Evolutionary conservation across 2,797 vertebrate genomes (phyloP).

Genomic region (Darevskia mixta): DNA sequence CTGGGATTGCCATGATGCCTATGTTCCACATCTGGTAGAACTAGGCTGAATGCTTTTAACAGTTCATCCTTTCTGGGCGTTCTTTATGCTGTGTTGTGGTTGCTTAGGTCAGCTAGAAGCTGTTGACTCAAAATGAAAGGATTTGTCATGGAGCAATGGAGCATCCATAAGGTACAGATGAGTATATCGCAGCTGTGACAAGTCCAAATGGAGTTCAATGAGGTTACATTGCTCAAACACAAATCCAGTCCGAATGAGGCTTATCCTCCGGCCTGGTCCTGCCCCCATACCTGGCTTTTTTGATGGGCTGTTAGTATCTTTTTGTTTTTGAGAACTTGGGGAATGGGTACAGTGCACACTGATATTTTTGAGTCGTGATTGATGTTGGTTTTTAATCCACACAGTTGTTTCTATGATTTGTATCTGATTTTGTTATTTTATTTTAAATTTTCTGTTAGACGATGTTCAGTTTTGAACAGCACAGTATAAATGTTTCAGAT

Average conservation of each 20-base stretch:
- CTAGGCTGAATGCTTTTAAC: background rate
- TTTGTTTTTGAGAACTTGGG: no score
- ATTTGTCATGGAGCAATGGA: background rate
- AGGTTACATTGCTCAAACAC: background rate
- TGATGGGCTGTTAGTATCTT: background rate
- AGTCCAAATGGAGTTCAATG: background rate
- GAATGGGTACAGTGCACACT: no score
- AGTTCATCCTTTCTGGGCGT: background rate
- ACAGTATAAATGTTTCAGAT: no score
- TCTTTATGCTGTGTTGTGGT: background rate
- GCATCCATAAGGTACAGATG: background rate
- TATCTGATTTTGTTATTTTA: no score
- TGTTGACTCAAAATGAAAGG: background rate
- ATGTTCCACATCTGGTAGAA: background rate
- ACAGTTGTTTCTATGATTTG: no score
- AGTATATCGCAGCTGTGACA: background rate
- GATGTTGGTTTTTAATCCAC: no score
- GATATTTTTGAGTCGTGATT: no score
- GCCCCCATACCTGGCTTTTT: background rate
- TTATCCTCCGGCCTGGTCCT: background rate
- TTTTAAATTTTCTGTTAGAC: no score
- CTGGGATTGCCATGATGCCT: background rate
- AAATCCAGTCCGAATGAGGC: background rate
- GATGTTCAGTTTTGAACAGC: no score
- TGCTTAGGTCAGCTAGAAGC: background rate